Base-by-base conservation (phyloP, 2,797 vertebrate genomes). In the Alauda arvensis region DNA sequence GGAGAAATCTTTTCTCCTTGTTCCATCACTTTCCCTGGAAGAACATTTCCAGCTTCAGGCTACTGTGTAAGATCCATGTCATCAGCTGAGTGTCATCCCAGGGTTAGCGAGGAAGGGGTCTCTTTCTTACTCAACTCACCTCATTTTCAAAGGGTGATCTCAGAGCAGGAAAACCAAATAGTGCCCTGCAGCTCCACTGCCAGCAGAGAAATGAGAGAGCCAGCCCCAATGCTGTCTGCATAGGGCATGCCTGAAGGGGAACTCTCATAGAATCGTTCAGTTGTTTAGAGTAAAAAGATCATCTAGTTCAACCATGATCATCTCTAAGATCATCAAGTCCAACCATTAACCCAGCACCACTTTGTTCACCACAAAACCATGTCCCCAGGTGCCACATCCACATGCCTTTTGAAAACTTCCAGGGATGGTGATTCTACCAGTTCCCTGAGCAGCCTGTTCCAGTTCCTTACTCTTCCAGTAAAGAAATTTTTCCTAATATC, bases 201-300 rank as follows among this genome's bases (percentile, higher is more conserved):
- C 34, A 65, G 34, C n/a, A 48, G 42, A 77, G 49, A 67, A 61
- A 82, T 0, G 10, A 31, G 24, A 15, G 24, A 62, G 7, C 10
- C 37, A 69, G 37, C 34, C 28, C n/a, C 65, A 69, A 2, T 3
- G 8, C 31, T 45, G 28, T 8, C 53, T n/a, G 20, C 39, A 67
- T 17, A 82, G 12, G 6, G 2, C 52, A 18, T 0, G 0, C 8
- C 34, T 60, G n/a, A 59, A 55, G 31, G 3, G 55, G 42, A 69
- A 45, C 26, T 0, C 0, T 39, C 43, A 49, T 2, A 31, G 37
- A 39, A 49, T 26, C 37, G 29, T 3, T 33, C 55, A 86, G 9
- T 18, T 29, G 12, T 55, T 74, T 21, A 43, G 42, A 6, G 8
- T 13, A 24, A 34, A 5, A 24, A 46, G 18, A 46, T 12, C 16